phyloP scores from a whole-genome alignment of 92 coral and sea anemone genomes.

The Porites cylindrica region DNA sequence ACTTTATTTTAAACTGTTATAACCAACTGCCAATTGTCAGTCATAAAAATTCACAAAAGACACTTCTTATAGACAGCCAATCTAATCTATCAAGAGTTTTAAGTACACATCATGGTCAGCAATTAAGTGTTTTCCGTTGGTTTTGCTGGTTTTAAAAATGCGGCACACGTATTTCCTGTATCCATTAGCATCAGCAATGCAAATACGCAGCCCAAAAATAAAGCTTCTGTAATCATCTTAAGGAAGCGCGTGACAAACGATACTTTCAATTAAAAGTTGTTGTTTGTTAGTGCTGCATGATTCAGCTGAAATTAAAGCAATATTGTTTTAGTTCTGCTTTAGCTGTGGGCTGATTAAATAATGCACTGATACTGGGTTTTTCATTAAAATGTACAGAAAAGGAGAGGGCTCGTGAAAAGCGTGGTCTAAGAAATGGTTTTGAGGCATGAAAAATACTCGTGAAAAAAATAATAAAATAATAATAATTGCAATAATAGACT shows the following conservation, averaged over 20 bases:
- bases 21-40: too few relatives aligned
- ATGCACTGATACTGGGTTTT: neutral
- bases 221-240: slow-evolving; percentile 11
- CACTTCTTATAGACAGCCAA: too few relatives aligned
- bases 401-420: too few relatives aligned
- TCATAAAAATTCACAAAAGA: too few relatives aligned
- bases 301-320: slow-evolving; percentile 1
- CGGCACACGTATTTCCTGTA: slow-evolving; percentile 28
- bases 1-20: too few relatives aligned
- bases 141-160: neutral
- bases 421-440: too few relatives aligned
- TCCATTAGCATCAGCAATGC: neutral
- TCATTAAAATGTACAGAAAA: neutral
- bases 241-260: slow-evolving; percentile 9
- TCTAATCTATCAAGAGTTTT: neutral
- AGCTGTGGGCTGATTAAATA: neutral
- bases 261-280: neutral
- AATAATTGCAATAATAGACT: too few relatives aligned
- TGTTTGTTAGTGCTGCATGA: neutral
- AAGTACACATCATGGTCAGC: neutral
- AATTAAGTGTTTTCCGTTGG: slow-evolving; percentile 1
- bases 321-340: neutral
- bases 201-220: slow-evolving; percentile 9
- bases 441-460: too few relatives aligned
- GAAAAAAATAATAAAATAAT: too few relatives aligned